These are phyloP conservation scores for Syngnathus rostellatus DNA, from an alignment of 2,797 vertebrate genomes.

Conservation along the genomic window DNA sequence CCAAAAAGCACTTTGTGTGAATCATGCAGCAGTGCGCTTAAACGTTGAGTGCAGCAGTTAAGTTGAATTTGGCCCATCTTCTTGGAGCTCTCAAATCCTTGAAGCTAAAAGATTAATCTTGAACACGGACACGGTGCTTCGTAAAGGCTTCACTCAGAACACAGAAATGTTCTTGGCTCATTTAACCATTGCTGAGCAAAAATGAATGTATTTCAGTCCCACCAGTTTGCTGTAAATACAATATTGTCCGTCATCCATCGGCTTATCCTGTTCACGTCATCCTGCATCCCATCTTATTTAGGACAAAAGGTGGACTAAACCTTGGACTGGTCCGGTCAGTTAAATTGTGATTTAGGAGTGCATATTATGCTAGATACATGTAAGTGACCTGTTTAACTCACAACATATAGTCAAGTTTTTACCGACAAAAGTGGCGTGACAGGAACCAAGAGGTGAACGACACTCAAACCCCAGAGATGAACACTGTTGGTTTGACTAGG, in stretches of 20 bases:
- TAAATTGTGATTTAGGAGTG: too few species aligned
- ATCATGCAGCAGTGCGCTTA: conserved; percentile 38
- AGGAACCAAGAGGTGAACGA: background rate
- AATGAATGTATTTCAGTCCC: conserved; percentile 11
- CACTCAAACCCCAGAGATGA: background rate
- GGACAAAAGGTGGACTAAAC: too few species aligned
- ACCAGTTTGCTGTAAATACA: background rate
- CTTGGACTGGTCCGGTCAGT: too few species aligned
- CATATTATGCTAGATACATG: background rate
- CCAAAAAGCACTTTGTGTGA: conserved; percentile 42
- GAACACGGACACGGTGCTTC: conserved; percentile 33
- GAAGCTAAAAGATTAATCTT: conserved; percentile 49
- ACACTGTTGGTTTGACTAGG: background rate
- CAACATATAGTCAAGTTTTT: background rate
- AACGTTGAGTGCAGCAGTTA: conserved; percentile 45
- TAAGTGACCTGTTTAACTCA: background rate
- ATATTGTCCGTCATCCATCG: background rate
- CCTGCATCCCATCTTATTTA: background rate
- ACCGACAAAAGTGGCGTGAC: background rate
- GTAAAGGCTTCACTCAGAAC: conserved; percentile 29
- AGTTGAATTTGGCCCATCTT: conserved; percentile 41
- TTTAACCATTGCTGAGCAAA: conserved; percentile 24
- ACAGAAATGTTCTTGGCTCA: conserved; percentile 42
- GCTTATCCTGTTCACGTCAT: background rate
- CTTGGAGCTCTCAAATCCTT: conserved; percentile 33